Evolutionary conservation across 2,113 vertebrate genomes (phyloP), one percentile per base, ranked within the genome.

Genomic region (Hemibagrus wyckioides): DNA sequence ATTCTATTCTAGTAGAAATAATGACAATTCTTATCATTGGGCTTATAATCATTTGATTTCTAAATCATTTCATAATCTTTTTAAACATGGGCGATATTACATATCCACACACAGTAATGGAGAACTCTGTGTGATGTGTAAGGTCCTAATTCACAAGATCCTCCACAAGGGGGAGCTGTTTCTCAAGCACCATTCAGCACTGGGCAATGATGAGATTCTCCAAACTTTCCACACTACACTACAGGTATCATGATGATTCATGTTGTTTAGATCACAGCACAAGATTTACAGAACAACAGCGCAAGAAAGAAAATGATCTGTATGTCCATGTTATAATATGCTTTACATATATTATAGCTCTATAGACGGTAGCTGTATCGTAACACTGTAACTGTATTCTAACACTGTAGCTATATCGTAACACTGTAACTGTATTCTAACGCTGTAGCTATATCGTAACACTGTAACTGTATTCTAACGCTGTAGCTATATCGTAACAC

Each of bases 81-180:
- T 52, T n/a, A 50, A 50, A n/a, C 3, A 50, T 9, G 17, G 44
- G 28, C 25, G 11, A 77, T 52, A 30, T 77, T 30, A 11, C 7
- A 23, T 23, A 21, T 7, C 10, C 10, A 1, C 44, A 2, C 28
- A 2, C 48, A 21, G n/a, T 54, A 56, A 54, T 36, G 17, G 3
- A 36, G 50, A 33, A 13, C 15, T 8, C 14, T 33, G 23, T 15
- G 7, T n/a, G 76, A 33, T 33, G 17, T 57, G 11, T 56, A 36
- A 6, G 30, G 0, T 10, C 2, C 30, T 9, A 39, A 4, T 11
- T 36, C 21, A 39, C 21, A 36, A 25, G 54, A 25, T 28, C 59
- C 33, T 59, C 79, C 79, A 81, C 54, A 59, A 81, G 50, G 79
- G 21, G 79, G 79, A 59, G 79, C 79, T 81, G 79, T 59, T 28